phyloP scores from a whole-genome alignment of 2,888 invertebrate species.

The Norana najaformis region DNA sequence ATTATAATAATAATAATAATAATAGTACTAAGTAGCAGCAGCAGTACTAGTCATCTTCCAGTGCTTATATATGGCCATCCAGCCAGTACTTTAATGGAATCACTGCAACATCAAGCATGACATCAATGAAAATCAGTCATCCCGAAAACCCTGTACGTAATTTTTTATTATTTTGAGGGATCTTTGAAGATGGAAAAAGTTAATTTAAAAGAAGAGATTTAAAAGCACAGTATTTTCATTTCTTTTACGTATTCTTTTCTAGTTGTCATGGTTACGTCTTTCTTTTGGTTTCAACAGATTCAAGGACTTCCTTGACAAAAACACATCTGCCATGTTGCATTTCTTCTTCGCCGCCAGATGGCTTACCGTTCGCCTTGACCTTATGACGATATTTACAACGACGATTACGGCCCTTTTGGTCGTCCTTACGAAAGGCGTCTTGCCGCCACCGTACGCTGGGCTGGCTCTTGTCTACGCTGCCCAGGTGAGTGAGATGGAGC shows the following conservation, averaged over 20 bases:
- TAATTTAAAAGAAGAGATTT: too few relatives aligned
- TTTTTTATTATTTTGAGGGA: too few relatives aligned
- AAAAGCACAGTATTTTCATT: not conserved
- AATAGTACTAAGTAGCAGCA: too few relatives aligned
- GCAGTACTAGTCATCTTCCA: too few relatives aligned
- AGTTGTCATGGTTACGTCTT: not conserved
- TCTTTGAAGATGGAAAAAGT: too few relatives aligned
- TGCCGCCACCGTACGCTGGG: conserved; percentile 68
- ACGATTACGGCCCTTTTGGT: conserved; percentile 65
- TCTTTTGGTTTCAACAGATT: conserved; percentile 60
- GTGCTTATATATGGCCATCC: too few relatives aligned
- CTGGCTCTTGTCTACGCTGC: conserved; percentile 70
- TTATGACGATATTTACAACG: conserved; percentile 62
- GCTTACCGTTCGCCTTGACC: conserved; percentile 62
- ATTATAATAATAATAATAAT: too few relatives aligned
- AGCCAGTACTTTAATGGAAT: too few relatives aligned
- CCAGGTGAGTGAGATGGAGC: conserved; percentile 60
- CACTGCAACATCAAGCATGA: too few relatives aligned
- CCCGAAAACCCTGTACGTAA: too few relatives aligned
- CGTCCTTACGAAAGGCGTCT: conserved; percentile 60
- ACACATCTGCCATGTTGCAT: conserved; percentile 65
- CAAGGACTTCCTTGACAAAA: conserved; percentile 64
- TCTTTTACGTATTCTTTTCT: not conserved
- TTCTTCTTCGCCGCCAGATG: conserved; percentile 63
- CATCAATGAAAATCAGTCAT: too few relatives aligned